A percentile compares a stretch with the other conserved stretches of the same genome.
Conservation (phyloP, 2,113 vertebrate genomes). For the Coracopsis vasa region DNA sequence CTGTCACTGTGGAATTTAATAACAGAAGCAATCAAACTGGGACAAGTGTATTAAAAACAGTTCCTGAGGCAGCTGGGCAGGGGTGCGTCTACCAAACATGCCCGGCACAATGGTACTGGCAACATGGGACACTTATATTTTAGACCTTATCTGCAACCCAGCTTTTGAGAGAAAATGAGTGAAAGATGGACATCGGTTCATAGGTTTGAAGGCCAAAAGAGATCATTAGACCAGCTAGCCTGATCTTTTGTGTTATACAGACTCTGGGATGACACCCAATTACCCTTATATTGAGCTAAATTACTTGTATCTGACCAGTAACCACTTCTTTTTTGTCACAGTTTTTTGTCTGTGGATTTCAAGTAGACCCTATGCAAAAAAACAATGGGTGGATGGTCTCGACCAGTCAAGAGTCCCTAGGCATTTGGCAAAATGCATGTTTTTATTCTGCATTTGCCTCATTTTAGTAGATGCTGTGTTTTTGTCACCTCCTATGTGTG, state of each 20-base stretch:
- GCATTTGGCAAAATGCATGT: not conserved
- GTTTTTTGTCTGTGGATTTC: not conserved
- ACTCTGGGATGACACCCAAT: not conserved
- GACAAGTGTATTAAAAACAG: not conserved
- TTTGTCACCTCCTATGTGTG: not conserved
- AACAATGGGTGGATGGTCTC: not conserved
- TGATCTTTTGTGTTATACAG: not conserved
- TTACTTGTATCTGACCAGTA: not conserved
- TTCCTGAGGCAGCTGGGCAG: not conserved
- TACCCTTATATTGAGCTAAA: not conserved
- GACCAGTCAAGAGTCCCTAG: not conserved
- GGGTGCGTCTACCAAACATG: not conserved
- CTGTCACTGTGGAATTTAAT: not conserved
- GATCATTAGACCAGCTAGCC: not conserved
- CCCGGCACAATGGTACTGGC: not conserved
- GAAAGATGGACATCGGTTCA: not conserved
- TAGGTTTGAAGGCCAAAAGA: not conserved
- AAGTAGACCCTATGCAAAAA: not conserved
- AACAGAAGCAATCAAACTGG: not conserved
- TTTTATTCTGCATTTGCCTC: not conserved
- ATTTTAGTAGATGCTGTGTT: not conserved
- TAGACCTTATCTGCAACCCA: not conserved
- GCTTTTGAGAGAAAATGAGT: not conserved
- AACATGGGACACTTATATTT: not conserved
- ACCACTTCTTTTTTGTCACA: not conserved